Base-by-base conservation (phyloP, 2,113 vertebrate species). In the Mirza zaza region DNA sequence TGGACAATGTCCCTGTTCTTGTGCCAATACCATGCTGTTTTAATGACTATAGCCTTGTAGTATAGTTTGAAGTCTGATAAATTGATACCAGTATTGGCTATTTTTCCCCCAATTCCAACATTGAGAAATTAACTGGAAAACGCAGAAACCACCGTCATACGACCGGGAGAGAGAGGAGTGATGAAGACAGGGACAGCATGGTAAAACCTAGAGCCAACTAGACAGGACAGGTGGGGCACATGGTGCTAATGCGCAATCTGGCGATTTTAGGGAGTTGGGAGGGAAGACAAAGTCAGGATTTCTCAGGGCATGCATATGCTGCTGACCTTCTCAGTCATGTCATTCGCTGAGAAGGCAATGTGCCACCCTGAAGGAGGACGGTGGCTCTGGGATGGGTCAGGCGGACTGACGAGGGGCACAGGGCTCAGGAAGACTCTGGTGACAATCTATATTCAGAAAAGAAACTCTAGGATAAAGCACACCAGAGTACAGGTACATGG, bases 91-190 rank as follows among this genome's bases (percentile, higher is more conserved):
- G 48, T 48, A 48, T 48, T 48, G 48, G 48, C 48, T 48, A 48
- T 96, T 61, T 67, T 55, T 59, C 4, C 2, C 2, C 2, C 29
- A 71, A 87, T 80, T 73, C 77, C 67, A 87, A 63, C 45, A 87
- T 4, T 70, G 34, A 84, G 71, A 92, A 96, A 55, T 86, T 82
- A 76, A 70, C 61, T 90, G 86, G 20, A 93, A 92, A 59, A 80
- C 67, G 34, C 32, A 29, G 84, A 77, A 79, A 7, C 48, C 39
- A 61, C 52, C 68, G 14, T n/a, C 15, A 15, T 59, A 65, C 4
- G 21, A 84, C 61, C 15, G 42, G 65, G 61, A 52, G 18, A 61
- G 8, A 50, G 23, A 77, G 61, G 68, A 2, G 0, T 68, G 57
- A 48, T 63, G 50, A 75, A 50, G 45, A 34, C 27, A 84, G 63